Conservation (phyloP, 2,113 vertebrate genomes). For the Nematolebias whitei region DNA sequence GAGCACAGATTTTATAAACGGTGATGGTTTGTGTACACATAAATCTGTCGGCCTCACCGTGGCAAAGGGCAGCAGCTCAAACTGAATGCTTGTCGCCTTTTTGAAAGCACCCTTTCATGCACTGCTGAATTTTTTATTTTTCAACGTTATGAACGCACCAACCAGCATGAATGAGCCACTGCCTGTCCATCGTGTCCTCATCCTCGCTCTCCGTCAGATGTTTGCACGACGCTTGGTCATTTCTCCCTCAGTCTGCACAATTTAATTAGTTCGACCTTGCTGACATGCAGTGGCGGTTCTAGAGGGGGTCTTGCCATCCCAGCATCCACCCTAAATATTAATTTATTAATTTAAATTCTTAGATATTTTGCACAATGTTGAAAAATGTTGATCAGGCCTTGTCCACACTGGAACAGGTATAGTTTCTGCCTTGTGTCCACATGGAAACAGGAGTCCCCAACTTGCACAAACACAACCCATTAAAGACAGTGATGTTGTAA, state of each 20-base stretch:
- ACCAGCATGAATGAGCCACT: conserved; percentile 36
- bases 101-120: conserved; percentile 7
- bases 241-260: conserved; percentile 5
- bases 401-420: no score
- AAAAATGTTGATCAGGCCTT: no score
- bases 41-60: conserved; percentile 17
- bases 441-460: no score
- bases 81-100: conserved; percentile 8
- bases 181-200: conserved; percentile 34
- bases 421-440: no score
- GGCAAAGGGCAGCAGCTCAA: conserved; percentile 26
- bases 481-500: no score
- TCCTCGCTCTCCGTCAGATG: conserved; percentile 16
- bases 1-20: conserved; percentile 19
- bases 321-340: no score
- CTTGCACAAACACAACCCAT: no score
- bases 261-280: conserved; percentile 35
- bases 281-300: conserved; percentile 2
- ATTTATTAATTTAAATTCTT: no score
- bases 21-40: conserved; percentile 6
- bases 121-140: conserved; percentile 4
- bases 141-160: conserved; percentile 23
- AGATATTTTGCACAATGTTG: no score
- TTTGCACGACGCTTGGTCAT: conserved; percentile 18
- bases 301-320: no score